phyloP scores from a whole-genome alignment of 2,797 vertebrate species.

The Lepus townsendii region DNA sequence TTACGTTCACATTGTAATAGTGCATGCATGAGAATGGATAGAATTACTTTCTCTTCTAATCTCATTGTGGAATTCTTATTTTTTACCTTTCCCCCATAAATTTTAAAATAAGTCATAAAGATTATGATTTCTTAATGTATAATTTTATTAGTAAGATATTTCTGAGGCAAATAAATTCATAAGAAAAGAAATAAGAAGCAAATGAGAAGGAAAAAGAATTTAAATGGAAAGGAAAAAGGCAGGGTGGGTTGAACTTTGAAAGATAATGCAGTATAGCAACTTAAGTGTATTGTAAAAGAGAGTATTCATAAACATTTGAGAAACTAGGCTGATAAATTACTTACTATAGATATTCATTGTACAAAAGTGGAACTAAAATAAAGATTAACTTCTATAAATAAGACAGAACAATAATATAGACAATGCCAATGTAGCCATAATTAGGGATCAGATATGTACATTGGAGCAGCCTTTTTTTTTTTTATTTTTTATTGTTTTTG shows the following conservation, averaged over 20 bases:
- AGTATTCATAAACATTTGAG: neutral
- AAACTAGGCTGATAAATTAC: neutral
- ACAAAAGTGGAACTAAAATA: neutral
- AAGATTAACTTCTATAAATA: neutral
- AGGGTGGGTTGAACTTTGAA: neutral
- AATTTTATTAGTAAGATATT: constrained; percentile 5
- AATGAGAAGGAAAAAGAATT: neutral
- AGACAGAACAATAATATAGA: neutral
- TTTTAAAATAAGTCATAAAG: neutral
- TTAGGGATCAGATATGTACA: neutral
- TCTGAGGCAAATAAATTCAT: neutral
- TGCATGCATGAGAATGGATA: neutral
- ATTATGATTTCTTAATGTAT: neutral
- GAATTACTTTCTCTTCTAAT: neutral
- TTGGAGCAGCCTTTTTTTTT: too few relatives aligned
- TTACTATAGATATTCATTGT: neutral
- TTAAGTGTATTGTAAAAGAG: neutral
- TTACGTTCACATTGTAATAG: neutral
- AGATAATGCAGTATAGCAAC: neutral
- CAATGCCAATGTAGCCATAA: neutral
- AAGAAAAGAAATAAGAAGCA: neutral
- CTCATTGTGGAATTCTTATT: neutral
- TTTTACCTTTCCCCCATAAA: neutral
- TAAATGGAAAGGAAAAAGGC: neutral
- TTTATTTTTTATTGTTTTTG: too few relatives aligned